Evolutionary conservation across 2,888 invertebrate species (phyloP), one percentile per base, ranked within the genome.

Genomic region (Papilio demoleus): DNA sequence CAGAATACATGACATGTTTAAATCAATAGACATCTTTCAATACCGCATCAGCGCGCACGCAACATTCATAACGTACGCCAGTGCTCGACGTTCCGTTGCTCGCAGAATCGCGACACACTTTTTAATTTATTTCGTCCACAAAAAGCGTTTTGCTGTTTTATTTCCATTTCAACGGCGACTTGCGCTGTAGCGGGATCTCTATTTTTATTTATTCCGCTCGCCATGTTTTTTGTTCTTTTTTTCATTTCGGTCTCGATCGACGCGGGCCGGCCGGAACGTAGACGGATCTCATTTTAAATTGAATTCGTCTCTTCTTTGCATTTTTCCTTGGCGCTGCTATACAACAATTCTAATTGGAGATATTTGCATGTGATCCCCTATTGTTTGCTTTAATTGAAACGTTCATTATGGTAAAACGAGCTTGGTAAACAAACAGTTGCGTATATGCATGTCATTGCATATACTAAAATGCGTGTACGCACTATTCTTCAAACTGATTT

Each of bases 101-200:
- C 85, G 80, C 87, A 87, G 88, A 90, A 89, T 89, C 89, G 88
- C 88, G 86, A 88, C 88, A 86, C 85, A 89, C 88, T 90, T 92
- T 92, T 92, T 92, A 92, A 92, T 92, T 92, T 90, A 92, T 92
- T 92, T 92, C 90, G 88, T 88, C 86, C 92, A 89, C 91, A 90
- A 90, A 90, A 89, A 89, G 87, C 88, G 84, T 90, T 88, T 85
- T 85, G 84, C 83, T 83, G 87, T 88, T 91, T 92, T 90, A 90
- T 92, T 92, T 92, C 83, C 90, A 90, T 91, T 92, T 92, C 92
- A 90, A 89, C 92, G 89, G 87, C 87, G 91, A 92, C 91, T 92
- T 92, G 91, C 90, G 88, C 88, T 89, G 90, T 90, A 90, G 90
- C 90, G 89, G 91, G 85, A 87, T 90, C 88, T 91, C 91, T 92